Base-by-base conservation (phyloP, 64 coral and sea anemone species). In the Exaiptasia diaphana region DNA sequence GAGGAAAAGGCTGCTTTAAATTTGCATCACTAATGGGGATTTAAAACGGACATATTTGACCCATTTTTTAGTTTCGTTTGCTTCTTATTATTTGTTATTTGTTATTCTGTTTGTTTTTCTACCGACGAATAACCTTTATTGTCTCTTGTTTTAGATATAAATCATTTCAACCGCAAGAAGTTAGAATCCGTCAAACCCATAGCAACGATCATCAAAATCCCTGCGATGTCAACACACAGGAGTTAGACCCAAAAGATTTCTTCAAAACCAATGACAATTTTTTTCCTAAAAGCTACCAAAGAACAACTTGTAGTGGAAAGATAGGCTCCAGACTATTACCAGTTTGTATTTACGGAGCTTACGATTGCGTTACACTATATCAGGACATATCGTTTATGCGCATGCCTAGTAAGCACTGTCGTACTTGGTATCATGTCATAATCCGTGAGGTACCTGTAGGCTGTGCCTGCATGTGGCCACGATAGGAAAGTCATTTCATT, bases 381-480 rank as follows among this genome's bases (percentile, higher is more conserved):
- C 28, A 83, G 59, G 22, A 57, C 48, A 26, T 73, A 43, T 33
- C 40, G 3, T 83, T 83, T 38, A 59, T 71, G n/a, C 81, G 81
- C 64, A 71, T 21, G 49, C 81, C 81, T 25, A 50, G 30, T 31
- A 27, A 38, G 23, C 44, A 83, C 68, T 83, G 81, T 22, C 53
- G 10, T 20, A 73, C 46, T 20, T 83, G 81, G 81, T 83, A 55
- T 14, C 36, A 72, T 36, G 81, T 40, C 49, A 13, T 53, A 3
- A 72, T 83, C 35, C 32, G 6, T 10, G 34, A 55, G 48, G 67
- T 73, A 20, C 65, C 81, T 11, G 64, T 73, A 1, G 81, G 64
- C 3, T 83, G 81, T 69, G 38, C 48, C 1, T 83, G 81, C 45
- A 83, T 83, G 81, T 73, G 35, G 67, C 81, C 81, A 28, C n/a